A percentile compares a stretch with the other conserved stretches of the same genome.
Evolutionary conservation across 1,140 invertebrate genomes (phyloP).

Genomic region (Drosophila persimilis): DNA sequence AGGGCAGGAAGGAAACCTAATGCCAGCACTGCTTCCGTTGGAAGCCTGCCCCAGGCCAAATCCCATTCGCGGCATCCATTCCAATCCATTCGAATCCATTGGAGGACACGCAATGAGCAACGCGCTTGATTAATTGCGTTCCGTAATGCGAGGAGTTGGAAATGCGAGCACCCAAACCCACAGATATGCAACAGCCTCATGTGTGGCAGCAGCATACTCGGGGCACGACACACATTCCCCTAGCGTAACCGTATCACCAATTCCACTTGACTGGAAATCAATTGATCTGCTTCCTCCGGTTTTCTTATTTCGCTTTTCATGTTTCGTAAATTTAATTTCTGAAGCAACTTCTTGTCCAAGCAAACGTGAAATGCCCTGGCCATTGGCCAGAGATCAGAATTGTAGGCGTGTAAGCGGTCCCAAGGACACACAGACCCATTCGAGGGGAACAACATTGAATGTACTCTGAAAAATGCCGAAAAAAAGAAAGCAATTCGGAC

Average conservation of each 20-base stretch:
- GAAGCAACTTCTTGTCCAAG: slow-evolving; percentile 33
- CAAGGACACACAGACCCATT: slow-evolving; percentile 29
- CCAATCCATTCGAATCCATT: slow-evolving; percentile 8
- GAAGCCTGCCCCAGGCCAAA: slow-evolving; percentile 16
- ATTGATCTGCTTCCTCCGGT: slow-evolving; percentile 35
- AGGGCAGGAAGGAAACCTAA: slow-evolving; percentile 45
- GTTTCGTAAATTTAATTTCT: slow-evolving; percentile 42
- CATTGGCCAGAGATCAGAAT: slow-evolving; percentile 24
- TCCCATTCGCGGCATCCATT: slow-evolving; percentile 1
- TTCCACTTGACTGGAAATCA: slow-evolving; percentile 40
- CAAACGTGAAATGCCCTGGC: slow-evolving; percentile 46
- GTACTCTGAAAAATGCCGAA: slow-evolving; percentile 49
- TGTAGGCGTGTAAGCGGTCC: slow-evolving; percentile 19
- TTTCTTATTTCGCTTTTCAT: slow-evolving; percentile 6
- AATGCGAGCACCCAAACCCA: slow-evolving; percentile 4
- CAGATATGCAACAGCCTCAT: slow-evolving; percentile 20
- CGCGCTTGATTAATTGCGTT: slow-evolving; percentile 52
- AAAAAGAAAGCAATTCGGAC: slow-evolving; percentile 49
- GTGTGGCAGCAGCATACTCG: slow-evolving; percentile 11
- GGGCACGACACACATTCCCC: slow-evolving; percentile 12
- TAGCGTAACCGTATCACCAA: slow-evolving; percentile 34
- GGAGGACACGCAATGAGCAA: slow-evolving; percentile 28
- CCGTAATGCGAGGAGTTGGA: slow-evolving; percentile 38
- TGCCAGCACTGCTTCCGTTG: slow-evolving; percentile 36
- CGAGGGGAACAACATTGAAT: slow-evolving; percentile 53